Percentiles rank a stretch among this genome's conserved stretches.
These are phyloP conservation scores for Ondatra zibethicus DNA, from an alignment of 2,113 vertebrate genomes.

Conservation along the genomic window DNA sequence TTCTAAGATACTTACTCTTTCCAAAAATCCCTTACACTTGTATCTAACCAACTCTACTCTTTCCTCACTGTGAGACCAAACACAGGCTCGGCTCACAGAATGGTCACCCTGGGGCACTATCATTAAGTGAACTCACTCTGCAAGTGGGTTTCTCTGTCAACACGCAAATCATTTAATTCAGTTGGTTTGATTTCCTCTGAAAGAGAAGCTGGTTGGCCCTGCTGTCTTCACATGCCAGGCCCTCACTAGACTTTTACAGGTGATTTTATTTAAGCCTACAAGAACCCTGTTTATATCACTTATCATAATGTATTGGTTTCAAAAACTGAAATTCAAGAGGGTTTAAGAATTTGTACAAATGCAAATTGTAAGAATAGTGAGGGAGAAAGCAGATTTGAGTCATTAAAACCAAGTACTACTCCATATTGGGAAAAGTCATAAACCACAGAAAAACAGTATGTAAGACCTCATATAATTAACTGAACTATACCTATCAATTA, in stretches of 20 bases:
- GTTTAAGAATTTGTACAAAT: conserved; percentile 40
- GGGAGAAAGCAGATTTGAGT: background rate
- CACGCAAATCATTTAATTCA: conserved; percentile 4
- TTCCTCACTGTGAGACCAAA: background rate
- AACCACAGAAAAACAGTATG: conserved; percentile 12
- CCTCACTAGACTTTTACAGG: background rate
- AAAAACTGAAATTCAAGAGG: background rate
- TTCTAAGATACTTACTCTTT: background rate
- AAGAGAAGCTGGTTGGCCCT: conserved; percentile 3
- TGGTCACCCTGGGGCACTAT: background rate
- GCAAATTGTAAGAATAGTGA: background rate
- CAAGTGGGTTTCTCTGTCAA: background rate
- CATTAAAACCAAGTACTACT: background rate
- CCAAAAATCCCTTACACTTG: background rate
- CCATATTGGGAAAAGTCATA: background rate
- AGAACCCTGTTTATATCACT: background rate
- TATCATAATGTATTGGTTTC: conserved; percentile 13
- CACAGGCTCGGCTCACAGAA: background rate
- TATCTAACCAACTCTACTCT: background rate
- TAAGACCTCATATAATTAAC: conserved; percentile 11
- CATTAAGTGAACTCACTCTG: background rate
- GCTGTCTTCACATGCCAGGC: background rate
- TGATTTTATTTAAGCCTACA: background rate
- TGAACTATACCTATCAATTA: background rate
- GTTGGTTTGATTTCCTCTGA: conserved; percentile 11